Conservation (phyloP, 2,888 invertebrate species). For the Hirtodrosophila duncani region DNA sequence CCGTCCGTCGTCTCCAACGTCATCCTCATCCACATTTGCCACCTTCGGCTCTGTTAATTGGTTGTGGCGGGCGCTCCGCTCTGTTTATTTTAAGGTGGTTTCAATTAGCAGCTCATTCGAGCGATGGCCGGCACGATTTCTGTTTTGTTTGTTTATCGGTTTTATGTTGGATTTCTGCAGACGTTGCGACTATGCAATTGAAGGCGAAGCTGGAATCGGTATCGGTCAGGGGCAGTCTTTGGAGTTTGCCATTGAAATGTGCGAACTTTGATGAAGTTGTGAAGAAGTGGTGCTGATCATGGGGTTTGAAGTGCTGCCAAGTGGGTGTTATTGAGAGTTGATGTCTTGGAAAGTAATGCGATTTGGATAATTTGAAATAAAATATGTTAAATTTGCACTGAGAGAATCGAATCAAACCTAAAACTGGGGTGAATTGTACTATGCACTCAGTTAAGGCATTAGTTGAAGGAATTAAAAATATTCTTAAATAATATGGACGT, state of each 20-base stretch:
- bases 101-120: constrained; percentile 67
- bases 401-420: no score
- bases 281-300: constrained; percentile 40
- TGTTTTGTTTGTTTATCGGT: constrained; percentile 35
- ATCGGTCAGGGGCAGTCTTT: no score
- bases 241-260: constrained; percentile 22
- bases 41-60: constrained; percentile 67
- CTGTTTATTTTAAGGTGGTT: constrained; percentile 66
- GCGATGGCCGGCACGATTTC: constrained; percentile 40
- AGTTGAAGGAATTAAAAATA: no score
- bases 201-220: no score
- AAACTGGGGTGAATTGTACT: no score
- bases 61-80: constrained; percentile 58
- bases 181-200: constrained; percentile 28
- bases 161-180: not conserved
- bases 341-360: no score
- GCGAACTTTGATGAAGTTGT: constrained; percentile 25
- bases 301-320: constrained; percentile 1
- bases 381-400: not conserved
- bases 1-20: no score
- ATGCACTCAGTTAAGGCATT: no score
- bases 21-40: no score
- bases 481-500: no score
- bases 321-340: no score
- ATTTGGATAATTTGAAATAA: not conserved